Evolutionary conservation across 2,797 vertebrate species (phyloP).

Genomic region (Argya squamiceps): DNA sequence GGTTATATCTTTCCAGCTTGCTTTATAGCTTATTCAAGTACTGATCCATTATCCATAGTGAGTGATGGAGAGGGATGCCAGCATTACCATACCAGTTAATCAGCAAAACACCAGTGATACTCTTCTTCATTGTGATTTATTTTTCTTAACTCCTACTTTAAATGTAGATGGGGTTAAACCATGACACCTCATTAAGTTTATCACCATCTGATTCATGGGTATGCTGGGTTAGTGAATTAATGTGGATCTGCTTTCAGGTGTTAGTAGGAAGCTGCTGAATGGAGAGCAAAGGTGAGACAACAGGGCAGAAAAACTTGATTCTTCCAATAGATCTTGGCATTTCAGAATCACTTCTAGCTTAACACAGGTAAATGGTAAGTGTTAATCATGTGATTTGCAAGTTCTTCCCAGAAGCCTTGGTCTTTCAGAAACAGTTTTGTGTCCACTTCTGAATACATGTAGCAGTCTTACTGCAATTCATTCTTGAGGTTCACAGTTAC

Average conservation of each 20-base stretch:
- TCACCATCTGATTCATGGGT: not conserved
- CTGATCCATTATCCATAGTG: not conserved
- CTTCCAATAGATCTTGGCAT: not conserved
- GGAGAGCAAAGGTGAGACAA: not conserved
- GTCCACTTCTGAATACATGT: accelerated
- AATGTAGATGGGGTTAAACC: not conserved
- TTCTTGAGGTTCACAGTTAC: not conserved
- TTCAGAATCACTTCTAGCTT: not conserved
- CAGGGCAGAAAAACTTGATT: not conserved
- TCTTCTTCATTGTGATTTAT: not conserved
- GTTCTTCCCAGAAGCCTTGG: not conserved
- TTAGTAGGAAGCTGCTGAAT: not conserved
- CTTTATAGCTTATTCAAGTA: not conserved
- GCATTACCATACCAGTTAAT: not conserved
- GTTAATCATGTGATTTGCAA: not conserved
- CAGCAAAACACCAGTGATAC: not conserved
- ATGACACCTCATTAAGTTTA: not conserved
- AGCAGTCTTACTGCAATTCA: not conserved
- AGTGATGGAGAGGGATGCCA: not conserved
- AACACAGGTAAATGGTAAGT: not conserved
- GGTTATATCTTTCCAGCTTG: not conserved
- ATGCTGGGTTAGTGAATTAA: not conserved
- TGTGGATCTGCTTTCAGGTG: not conserved
- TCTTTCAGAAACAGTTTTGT: not conserved
- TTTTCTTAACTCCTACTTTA: not conserved